Base-by-base conservation (phyloP, 2,113 vertebrate species). In the Boulengeromyrus knoepffleri region DNA sequence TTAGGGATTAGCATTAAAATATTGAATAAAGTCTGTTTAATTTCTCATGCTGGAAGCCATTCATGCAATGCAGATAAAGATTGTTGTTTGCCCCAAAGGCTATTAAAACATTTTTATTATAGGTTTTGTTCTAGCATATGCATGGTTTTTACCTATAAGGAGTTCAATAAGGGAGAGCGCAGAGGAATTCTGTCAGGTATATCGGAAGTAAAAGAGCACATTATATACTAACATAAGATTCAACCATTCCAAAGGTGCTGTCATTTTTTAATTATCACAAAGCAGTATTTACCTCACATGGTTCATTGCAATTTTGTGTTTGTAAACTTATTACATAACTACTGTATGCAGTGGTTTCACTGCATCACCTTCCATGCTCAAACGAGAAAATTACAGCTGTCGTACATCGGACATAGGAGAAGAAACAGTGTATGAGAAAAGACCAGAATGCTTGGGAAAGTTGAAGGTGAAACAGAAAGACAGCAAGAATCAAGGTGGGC, bases 1-100 rank as follows among this genome's bases (percentile, higher is more conserved):
- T 89, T 89, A 42, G 47, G 50, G 83, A 27, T 49, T 70, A 80
- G 49, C 70, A 80, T 83, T 89, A 39, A 89, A 89, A 89, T 52
- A 89, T 83, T 46, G 56, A 88, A 89, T 80, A 80, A 83, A 62
- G 9, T 66, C 62, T 24, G 7, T 49, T 83, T 42, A n/a, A 89
- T 89, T 89, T 83, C 77, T 49, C n/a, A 83, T 50, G 70, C 46
- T 52, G 46, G 77, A 83, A 83, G 62, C 62, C 62, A 27, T 31
- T 70, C 62, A 70, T n/a, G 6, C 39, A 47, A 31, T 70, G 62
- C 62, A 70, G 62, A 70, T 31, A 70, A 70, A 70, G 62, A 70
- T 70, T 31, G 62, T 12, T 13, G 9, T 70, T 31, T 70, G 62
- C n/a, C 10, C 27, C n/a, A 70, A 31, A 70, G 62, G 62, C 62